These are phyloP conservation scores for Illadopsis cleaveri DNA, from an alignment of 2,113 vertebrate genomes.

Conservation along the genomic window DNA sequence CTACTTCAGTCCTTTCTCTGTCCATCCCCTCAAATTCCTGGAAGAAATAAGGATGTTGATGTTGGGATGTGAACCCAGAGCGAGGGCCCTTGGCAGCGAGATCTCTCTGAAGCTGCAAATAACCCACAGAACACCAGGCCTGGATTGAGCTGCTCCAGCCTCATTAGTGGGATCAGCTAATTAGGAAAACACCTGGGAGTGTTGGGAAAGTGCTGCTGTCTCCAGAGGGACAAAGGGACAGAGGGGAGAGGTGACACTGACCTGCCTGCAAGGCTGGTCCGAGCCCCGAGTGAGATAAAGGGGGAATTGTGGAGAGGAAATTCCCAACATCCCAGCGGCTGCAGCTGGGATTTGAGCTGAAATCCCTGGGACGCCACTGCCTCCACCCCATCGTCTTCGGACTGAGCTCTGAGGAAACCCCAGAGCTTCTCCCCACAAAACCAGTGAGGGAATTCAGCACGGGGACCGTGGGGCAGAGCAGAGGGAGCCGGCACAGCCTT, in stretches of 20 bases:
- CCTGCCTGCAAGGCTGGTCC: not conserved
- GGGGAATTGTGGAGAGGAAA: not conserved
- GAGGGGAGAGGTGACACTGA: not conserved
- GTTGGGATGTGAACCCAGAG: not conserved
- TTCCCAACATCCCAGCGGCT: fast-evolving
- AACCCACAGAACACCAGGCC: not conserved
- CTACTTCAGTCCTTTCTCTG: not conserved
- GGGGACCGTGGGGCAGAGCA: not conserved
- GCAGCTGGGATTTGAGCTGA: not conserved
- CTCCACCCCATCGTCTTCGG: fast-evolving
- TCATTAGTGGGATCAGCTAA: not conserved
- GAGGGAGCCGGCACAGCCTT: not conserved
- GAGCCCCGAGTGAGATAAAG: fast-evolving
- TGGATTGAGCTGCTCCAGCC: not conserved
- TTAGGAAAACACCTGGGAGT: not conserved
- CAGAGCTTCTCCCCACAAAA: not conserved
- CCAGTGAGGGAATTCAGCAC: fast-evolving
- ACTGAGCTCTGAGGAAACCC: fast-evolving
- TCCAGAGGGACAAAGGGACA: not conserved
- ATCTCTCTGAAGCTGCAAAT: not conserved
- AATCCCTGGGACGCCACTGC: fast-evolving
- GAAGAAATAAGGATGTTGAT: not conserved
- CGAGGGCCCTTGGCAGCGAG: fast-evolving
- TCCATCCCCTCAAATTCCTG: not conserved
- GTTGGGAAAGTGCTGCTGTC: not conserved